A percentile compares a stretch with the other conserved stretches of the same genome.
Evolutionary conservation across 2,888 invertebrate genomes (phyloP).

Genomic region (Athripsodes cinereus): DNA sequence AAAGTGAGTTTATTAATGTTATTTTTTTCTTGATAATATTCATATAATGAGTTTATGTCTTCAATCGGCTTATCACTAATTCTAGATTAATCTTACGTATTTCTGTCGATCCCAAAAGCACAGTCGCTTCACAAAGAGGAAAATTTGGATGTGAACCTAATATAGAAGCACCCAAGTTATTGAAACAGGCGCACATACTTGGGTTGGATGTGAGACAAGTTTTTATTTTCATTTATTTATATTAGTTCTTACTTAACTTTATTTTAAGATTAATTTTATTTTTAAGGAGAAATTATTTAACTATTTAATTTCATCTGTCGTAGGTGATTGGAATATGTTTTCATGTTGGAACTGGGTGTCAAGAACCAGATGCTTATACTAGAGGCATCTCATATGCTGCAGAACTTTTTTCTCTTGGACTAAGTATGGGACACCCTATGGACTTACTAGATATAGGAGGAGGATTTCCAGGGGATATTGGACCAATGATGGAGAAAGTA

Average conservation of each 20-base stretch:
- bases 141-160: not conserved
- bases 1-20: constrained; percentile 51
- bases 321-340: constrained; percentile 77
- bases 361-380: constrained; percentile 72
- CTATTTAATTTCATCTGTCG: constrained; percentile 66
- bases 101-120: too few relatives aligned
- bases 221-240: too few relatives aligned
- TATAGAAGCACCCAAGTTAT: not conserved
- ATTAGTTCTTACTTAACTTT: too few relatives aligned
- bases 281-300: too few relatives aligned
- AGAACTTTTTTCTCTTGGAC: constrained; percentile 67
- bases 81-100: not conserved
- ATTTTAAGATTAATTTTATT: too few relatives aligned
- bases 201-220: too few relatives aligned
- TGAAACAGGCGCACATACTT: not conserved
- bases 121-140: not conserved
- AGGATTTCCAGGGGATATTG: constrained; percentile 78
- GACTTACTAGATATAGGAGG: constrained; percentile 83
- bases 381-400: constrained; percentile 70
- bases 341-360: constrained; percentile 92
- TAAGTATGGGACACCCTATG: constrained; percentile 68
- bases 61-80: too few relatives aligned
- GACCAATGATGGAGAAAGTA: too few relatives aligned
- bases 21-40: too few relatives aligned
- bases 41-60: too few relatives aligned